Base-by-base conservation (phyloP, 1,140 invertebrate genomes). In the Ips typographus region DNA sequence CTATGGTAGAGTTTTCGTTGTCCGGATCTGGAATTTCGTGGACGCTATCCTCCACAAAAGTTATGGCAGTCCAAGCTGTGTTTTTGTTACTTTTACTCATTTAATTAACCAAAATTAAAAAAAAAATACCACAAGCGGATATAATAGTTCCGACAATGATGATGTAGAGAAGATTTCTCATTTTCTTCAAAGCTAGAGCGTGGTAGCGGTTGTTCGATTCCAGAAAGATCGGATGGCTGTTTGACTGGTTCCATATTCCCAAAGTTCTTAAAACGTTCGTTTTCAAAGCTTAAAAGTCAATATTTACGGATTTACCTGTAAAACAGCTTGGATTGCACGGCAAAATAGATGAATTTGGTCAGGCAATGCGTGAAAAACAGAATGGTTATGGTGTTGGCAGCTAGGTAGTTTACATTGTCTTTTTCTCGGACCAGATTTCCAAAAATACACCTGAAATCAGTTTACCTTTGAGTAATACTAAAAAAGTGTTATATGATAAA, bases 151-250 rank as follows among this genome's bases (percentile, higher is more conserved):
- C 84, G 0, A 80, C 79, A 44, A 85, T 82, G n/a, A 93, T 87
- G 58, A 86, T 83, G 70, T 90, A 87, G 2, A 93, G 79, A 0
- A 93, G 79, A 67, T 86, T 86, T 36, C 91, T 83, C 87, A 91
- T 92, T 78, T 91, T 91, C n/a, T 86, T 87, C 37, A 94, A 74
- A 0, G 91, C 84, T 36, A 89, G 84, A 3, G 89, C 85, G 75
- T 92, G 90, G 79, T 91, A 91, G 8, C 85, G 78, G 70, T 81
- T 89, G 76, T 93, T 90, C 1, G 91, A 93, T 76, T 94, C 91
- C n/a, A 90, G 87, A 75, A 94, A 94, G 22, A 94, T 75, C 0
- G 91, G 91, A 82, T 94, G 91, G 52, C 88, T 88, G 77, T 93
- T 93, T 0, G 89, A 86, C 80, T 90, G 89, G 76, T 91, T 92